Evolutionary conservation across 2,113 vertebrate genomes (phyloP).

Genomic region (Eidolon helvum): DNA sequence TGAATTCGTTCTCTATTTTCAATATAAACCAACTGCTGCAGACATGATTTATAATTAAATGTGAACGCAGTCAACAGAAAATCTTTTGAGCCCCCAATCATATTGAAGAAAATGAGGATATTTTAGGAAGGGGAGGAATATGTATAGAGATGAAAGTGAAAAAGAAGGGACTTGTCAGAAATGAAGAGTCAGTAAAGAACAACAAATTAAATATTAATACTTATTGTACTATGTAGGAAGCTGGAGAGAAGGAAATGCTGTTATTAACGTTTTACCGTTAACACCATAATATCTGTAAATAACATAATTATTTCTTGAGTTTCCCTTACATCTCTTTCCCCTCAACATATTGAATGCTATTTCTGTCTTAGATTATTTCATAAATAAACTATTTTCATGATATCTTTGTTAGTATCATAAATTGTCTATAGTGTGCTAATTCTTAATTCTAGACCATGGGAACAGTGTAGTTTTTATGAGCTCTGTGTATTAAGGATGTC

Average conservation of each 20-base stretch:
- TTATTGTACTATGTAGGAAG: neutral
- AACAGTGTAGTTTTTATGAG: neutral
- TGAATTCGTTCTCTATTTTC: slow-evolving; percentile 73
- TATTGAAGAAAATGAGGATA: slow-evolving; percentile 27
- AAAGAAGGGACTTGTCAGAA: neutral
- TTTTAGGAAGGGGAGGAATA: neutral
- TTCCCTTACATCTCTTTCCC: accelerated
- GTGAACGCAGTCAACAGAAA: slow-evolving; percentile 31
- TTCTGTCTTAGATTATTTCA: neutral
- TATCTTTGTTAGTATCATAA: neutral
- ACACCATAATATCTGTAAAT: neutral
- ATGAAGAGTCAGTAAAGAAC: neutral
- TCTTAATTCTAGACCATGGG: neutral
- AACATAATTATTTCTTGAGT: neutral
- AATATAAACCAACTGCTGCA: slow-evolving; percentile 58
- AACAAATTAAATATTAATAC: neutral
- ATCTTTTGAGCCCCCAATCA: slow-evolving; percentile 26
- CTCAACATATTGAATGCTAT: neutral
- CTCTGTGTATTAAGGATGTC: neutral
- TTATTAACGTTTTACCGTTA: neutral
- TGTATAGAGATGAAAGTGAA: neutral
- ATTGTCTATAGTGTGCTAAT: neutral
- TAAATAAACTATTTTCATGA: neutral
- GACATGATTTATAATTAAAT: slow-evolving; percentile 60
- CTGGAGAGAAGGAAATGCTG: neutral